Evolutionary conservation across 2,888 invertebrate species (phyloP), one percentile per base, ranked within the genome.

Genomic region (Xestoiulus laeticollis): DNA sequence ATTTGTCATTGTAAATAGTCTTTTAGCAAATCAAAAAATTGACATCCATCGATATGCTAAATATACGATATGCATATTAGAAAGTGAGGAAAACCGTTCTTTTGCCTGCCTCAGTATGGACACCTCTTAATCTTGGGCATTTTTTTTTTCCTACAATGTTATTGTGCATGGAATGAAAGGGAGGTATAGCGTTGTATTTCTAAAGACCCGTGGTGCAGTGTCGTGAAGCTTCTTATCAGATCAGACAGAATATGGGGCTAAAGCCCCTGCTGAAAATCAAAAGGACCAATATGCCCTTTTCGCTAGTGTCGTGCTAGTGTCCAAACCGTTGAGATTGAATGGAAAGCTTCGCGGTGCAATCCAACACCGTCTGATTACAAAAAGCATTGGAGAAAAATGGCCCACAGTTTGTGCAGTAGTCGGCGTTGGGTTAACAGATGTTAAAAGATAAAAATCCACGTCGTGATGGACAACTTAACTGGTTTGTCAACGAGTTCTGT

Each of bases 241-340:
- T 84, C 33, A 84, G 43, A 84, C 33, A 33, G 43, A 84, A 84
- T 84, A 84, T 33, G 43, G 14, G 84, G 26, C 26, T 68, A 68
- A 68, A 68, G 68, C 68, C 68, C 68, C 68, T 68, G 68, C 68
- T 68, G 68, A 26, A 68, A 68, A 68, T 26, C 68, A 68, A 68
- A 84, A 84, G 43, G 84, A 43, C 43, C 84, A n/a, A 84, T 84
- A 84, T 84, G 84, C 84, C 43, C 84, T 84, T 84, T 84, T 84
- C 33, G 84, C 84, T 84, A 33, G 84, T n/a, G n/a, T n/a, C 22
- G 38, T 19, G 84, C 43, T 33, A 10, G 84, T 84, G 84, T 33
- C 84, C 84, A 84, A 38, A 84, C 84, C 43, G 43, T n/a, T 33
- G 33, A 32, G 43, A 33, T 22, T 33, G 84, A 84, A 84, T 33